Evolutionary conservation across 2,888 invertebrate genomes (phyloP).

Genomic region (Cordilura impudica): DNA sequence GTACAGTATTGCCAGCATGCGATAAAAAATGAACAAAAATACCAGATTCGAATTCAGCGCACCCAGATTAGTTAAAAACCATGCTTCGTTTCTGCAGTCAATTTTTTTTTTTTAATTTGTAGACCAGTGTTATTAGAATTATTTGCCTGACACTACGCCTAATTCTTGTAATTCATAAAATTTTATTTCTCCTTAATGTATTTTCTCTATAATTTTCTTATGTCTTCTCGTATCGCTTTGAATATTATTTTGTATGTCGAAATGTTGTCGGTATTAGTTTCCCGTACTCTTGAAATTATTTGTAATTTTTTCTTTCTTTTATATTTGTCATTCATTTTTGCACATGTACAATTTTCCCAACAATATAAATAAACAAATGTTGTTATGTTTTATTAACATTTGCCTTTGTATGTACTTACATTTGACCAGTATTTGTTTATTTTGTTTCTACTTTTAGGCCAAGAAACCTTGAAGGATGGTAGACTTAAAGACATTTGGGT

Average conservation of each 20-base stretch:
- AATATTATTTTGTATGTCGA: too few relatives aligned
- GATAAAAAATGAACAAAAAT: too few relatives aligned
- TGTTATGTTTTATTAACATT: too few relatives aligned
- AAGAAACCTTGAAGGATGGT: too few relatives aligned
- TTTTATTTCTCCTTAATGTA: conserved; percentile 38
- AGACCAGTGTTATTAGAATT: conserved; percentile 22
- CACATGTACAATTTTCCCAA: background rate
- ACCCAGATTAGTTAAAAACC: too few relatives aligned
- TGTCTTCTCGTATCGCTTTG: background rate
- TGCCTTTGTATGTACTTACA: too few relatives aligned
- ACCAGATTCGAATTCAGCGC: too few relatives aligned
- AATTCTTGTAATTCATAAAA: conserved; percentile 48
- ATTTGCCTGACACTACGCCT: conserved; percentile 29
- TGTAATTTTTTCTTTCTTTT: conserved; percentile 10
- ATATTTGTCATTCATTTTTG: background rate
- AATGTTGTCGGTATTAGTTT: background rate
- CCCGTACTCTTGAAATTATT: background rate
- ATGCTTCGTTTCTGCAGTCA: too few relatives aligned
- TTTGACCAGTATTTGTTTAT: background rate
- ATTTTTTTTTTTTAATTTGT: too few relatives aligned
- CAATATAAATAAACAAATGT: background rate
- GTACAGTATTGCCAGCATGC: too few relatives aligned
- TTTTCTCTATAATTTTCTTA: conserved; percentile 4
- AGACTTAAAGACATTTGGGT: too few relatives aligned
- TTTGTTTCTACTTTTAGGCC: too few relatives aligned